A percentile compares a stretch with the other conserved stretches of the same genome.
Evolutionary conservation across 2,797 vertebrate species (phyloP).

Genomic region (Cottoperca gobio): DNA sequence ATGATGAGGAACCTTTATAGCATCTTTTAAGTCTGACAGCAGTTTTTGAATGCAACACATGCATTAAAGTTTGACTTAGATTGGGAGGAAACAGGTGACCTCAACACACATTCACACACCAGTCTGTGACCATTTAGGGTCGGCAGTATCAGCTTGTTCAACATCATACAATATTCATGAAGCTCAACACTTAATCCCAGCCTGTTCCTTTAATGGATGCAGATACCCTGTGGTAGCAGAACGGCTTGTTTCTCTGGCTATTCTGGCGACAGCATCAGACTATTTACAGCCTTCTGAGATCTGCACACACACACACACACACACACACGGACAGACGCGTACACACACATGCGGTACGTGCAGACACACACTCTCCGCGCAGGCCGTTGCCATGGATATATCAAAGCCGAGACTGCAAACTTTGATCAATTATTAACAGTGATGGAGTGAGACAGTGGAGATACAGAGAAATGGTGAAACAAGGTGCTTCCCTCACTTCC

Average conservation of each 20-base stretch:
- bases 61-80: constrained; percentile 43
- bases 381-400: constrained; percentile 81
- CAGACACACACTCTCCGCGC: constrained; percentile 42
- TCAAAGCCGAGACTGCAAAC: constrained; percentile 83
- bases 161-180: constrained; percentile 76
- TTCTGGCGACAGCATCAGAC: constrained; percentile 68
- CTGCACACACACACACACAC: constrained; percentile 27
- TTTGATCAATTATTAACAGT: constrained; percentile 87
- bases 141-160: constrained; percentile 61
- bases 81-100: constrained; percentile 46
- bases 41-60: not conserved
- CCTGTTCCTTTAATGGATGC: constrained; percentile 66
- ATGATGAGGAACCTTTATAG: constrained; percentile 26
- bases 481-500: constrained; percentile 72
- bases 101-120: constrained; percentile 11
- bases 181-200: constrained; percentile 71
- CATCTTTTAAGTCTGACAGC: constrained; percentile 3
- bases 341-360: constrained; percentile 11
- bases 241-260: constrained; percentile 63
- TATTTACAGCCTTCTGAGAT: constrained; percentile 76
- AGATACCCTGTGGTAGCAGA: constrained; percentile 63
- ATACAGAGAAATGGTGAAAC: constrained; percentile 65
- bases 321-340: not conserved
- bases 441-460: constrained; percentile 73
- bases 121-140: constrained; percentile 40